Percentiles rank a stretch among this genome's conserved stretches.
Evolutionary conservation across 1,140 invertebrate species (phyloP).

Genomic region (Pseudobourletiella spinata): DNA sequence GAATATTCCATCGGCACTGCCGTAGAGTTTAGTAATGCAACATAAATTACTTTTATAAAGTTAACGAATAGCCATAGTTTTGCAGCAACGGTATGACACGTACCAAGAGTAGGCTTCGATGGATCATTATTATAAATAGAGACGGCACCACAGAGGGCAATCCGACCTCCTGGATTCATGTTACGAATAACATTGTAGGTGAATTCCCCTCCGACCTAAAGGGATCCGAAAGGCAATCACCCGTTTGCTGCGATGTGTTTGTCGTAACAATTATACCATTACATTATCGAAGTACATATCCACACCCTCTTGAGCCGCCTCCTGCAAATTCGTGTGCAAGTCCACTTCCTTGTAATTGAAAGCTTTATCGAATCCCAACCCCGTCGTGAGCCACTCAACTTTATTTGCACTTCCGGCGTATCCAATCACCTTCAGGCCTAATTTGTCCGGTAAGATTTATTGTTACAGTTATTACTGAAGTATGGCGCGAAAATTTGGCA

Average conservation of each 20-base stretch:
- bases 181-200: constrained; percentile 40
- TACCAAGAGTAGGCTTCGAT: background rate
- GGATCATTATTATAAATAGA: constrained; percentile 10
- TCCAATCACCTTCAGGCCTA: constrained; percentile 59
- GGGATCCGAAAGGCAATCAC: too few relatives aligned
- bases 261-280: too few relatives aligned
- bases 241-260: too few relatives aligned
- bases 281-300: constrained; percentile 69
- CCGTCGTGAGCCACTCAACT: constrained; percentile 56
- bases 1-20: constrained; percentile 47
- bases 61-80: background rate
- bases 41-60: too few relatives aligned
- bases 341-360: constrained; percentile 61
- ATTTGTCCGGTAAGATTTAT: too few relatives aligned
- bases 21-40: too few relatives aligned
- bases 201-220: constrained; percentile 42
- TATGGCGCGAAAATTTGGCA: too few relatives aligned
- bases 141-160: constrained; percentile 44
- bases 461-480: too few relatives aligned
- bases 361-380: constrained; percentile 56
- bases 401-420: constrained; percentile 61
- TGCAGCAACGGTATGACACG: too few relatives aligned
- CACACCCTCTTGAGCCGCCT: constrained; percentile 55
- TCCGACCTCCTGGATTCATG: constrained; percentile 42
- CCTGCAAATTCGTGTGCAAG: constrained; percentile 47